Evolutionary conservation across 1,140 invertebrate genomes (phyloP).

Genomic region (Drosophila asahinai): DNA sequence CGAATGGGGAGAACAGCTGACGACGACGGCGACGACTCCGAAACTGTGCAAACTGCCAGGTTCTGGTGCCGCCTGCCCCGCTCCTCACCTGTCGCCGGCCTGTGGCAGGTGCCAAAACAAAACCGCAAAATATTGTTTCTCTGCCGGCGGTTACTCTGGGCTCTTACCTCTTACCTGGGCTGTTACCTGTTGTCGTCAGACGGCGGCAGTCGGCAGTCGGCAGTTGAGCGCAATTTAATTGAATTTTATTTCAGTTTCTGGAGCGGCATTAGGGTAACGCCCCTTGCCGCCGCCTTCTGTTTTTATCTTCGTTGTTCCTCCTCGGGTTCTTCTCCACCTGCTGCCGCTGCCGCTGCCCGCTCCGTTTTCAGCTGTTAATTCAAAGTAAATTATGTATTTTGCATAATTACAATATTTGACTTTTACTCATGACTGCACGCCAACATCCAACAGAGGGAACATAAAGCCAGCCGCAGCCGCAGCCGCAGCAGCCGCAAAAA

Average conservation of each 20-base stretch:
- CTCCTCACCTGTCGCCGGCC: constrained; percentile 31
- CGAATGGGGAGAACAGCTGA: constrained; percentile 60
- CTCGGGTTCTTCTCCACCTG: constrained; percentile 19
- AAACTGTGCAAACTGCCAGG: constrained; percentile 5
- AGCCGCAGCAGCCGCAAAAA: neutral
- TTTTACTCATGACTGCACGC: constrained; percentile 81
- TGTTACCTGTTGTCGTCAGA: constrained; percentile 48
- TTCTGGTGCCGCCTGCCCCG: neutral
- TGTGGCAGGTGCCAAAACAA: constrained; percentile 79
- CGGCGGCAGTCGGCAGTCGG: constrained; percentile 42
- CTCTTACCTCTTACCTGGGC: constrained; percentile 28
- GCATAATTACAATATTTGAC: constrained; percentile 83
- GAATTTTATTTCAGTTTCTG: constrained; percentile 77
- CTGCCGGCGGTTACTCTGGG: constrained; percentile 17
- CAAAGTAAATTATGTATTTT: constrained; percentile 84
- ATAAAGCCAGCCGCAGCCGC: neutral
- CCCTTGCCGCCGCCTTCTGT: constrained; percentile 38
- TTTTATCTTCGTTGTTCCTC: constrained; percentile 6
- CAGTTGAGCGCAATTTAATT: constrained; percentile 75
- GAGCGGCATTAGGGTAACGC: constrained; percentile 76
- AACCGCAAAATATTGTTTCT: constrained; percentile 59
- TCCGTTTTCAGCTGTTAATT: constrained; percentile 77
- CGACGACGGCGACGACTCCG: constrained; percentile 19
- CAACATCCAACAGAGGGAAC: constrained; percentile 14
- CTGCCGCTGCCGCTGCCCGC: constrained; percentile 9